Percentiles rank a stretch among this genome's conserved stretches.
These are phyloP conservation scores for Cephus sareptanus DNA, from an alignment of 2,888 invertebrate genomes.

Conservation along the genomic window DNA sequence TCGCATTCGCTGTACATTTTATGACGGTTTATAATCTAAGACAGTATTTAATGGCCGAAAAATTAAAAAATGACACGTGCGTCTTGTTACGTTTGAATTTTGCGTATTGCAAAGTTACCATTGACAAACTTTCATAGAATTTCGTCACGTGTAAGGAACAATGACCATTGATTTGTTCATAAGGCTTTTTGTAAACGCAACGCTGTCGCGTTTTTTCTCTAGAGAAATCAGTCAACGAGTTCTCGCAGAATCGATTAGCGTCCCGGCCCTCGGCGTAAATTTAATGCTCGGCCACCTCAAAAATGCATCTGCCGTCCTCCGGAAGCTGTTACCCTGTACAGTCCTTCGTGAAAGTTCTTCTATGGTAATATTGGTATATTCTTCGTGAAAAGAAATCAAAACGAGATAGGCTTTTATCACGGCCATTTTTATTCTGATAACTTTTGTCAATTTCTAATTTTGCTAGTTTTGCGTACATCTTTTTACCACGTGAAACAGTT, in stretches of 20 bases:
- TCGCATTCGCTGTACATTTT: neutral
- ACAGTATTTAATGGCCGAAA: neutral
- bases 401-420: neutral
- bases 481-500: neutral
- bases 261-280: slow-evolving; percentile 22
- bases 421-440: neutral
- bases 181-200: slow-evolving; percentile 34
- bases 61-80: neutral
- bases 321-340: slow-evolving; percentile 25
- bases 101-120: neutral
- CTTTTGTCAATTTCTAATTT: neutral
- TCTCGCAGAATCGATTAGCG: slow-evolving; percentile 34
- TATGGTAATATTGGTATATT: neutral
- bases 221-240: slow-evolving; percentile 36
- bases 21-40: neutral
- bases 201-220: slow-evolving; percentile 25
- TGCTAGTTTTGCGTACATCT: neutral
- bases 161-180: slow-evolving; percentile 36
- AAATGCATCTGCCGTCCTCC: slow-evolving; percentile 24
- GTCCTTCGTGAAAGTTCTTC: neutral
- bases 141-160: too few species aligned
- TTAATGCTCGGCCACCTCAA: slow-evolving; percentile 28
- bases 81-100: neutral
- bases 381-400: neutral
- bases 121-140: neutral